Percentiles rank a stretch among this genome's conserved stretches.
Conservation (phyloP, 2,113 vertebrate genomes). For the Myocastor coypus region DNA sequence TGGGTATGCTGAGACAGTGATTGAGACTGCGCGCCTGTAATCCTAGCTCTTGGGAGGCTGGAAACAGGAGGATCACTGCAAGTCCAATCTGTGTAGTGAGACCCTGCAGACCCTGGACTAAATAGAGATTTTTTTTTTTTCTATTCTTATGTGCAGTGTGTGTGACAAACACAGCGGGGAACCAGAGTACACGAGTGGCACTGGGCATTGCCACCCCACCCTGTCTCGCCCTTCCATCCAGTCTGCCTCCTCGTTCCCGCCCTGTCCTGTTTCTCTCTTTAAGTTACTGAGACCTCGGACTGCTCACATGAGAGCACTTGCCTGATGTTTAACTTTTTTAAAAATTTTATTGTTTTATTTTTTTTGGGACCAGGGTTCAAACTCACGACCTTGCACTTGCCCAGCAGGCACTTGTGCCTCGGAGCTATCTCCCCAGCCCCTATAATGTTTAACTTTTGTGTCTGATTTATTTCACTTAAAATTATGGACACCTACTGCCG, state of each 20-base stretch:
- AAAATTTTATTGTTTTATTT: background rate
- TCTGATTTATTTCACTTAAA: background rate
- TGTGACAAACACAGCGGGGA: background rate
- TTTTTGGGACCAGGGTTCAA: too few relatives aligned
- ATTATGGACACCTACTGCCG: background rate
- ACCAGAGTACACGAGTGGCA: accelerated
- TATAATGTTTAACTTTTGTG: background rate
- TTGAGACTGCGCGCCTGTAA: too few relatives aligned
- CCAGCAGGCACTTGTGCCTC: too few relatives aligned
- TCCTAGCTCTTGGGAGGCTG: too few relatives aligned
- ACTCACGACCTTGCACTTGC: too few relatives aligned
- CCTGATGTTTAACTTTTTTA: too few relatives aligned
- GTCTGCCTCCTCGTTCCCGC: background rate
- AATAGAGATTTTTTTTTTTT: background rate
- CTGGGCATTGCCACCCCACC: background rate
- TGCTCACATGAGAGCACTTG: background rate
- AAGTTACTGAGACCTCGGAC: background rate
- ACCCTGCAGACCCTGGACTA: too few relatives aligned
- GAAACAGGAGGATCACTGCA: too few relatives aligned
- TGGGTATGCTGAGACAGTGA: too few relatives aligned
- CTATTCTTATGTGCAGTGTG: background rate
- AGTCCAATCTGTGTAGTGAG: too few relatives aligned
- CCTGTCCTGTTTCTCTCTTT: background rate
- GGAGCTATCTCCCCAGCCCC: too few relatives aligned
- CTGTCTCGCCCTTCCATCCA: background rate